Percentiles rank a stretch among this genome's conserved stretches.
Evolutionary conservation across 2,797 vertebrate species (phyloP).

Genomic region (Hybognathus amarus): DNA sequence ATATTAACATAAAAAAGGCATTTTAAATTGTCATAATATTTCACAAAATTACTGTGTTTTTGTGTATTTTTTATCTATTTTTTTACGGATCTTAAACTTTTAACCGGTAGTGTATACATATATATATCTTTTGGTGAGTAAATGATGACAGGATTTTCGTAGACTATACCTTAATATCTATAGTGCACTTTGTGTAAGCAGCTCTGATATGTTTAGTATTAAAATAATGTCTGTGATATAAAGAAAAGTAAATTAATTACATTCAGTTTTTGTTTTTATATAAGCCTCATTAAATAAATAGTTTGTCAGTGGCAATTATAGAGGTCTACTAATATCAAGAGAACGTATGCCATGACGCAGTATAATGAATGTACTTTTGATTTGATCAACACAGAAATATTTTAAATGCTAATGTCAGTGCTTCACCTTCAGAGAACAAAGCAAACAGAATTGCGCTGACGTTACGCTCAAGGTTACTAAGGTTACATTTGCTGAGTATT

Average conservation of each 20-base stretch:
- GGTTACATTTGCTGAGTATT: conserved; percentile 29
- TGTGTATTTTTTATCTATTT: too few relatives aligned
- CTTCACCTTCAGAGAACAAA: conserved; percentile 23
- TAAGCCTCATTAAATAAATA: conserved; percentile 5
- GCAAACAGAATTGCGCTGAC: background rate
- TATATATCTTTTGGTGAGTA: background rate
- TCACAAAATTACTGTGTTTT: too few relatives aligned
- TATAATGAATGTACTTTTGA: conserved; percentile 4
- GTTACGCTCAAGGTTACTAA: conserved; percentile 15
- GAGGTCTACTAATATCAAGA: background rate
- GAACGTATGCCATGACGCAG: background rate
- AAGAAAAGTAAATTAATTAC: background rate
- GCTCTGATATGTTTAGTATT: background rate
- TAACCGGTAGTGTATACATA: too few relatives aligned
- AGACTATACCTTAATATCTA: background rate
- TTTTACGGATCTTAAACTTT: too few relatives aligned
- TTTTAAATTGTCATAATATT: too few relatives aligned
- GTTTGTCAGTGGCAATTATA: background rate
- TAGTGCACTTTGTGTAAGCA: background rate
- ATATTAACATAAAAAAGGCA: too few relatives aligned
- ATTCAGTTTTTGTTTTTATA: conserved; percentile 4
- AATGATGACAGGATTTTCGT: too few relatives aligned
- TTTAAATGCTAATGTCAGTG: conserved; percentile 15
- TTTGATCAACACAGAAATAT: conserved; percentile 1
- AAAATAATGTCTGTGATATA: background rate